Evolutionary conservation across 1,140 invertebrate species (phyloP).

Genomic region (Drosophila trapezifrons): DNA sequence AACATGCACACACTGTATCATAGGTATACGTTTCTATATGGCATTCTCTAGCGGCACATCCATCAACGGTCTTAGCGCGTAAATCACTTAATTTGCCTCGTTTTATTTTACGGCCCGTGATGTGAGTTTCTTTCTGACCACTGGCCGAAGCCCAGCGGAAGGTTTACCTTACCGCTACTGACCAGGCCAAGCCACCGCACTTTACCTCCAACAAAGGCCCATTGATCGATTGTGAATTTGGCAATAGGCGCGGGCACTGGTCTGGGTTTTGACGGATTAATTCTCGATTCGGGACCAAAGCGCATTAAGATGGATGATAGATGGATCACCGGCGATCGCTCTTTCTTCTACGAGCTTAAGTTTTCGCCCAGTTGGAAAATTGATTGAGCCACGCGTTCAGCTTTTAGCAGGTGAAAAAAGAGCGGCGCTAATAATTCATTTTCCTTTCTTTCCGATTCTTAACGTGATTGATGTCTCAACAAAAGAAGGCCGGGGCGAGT

Average conservation of each 20-base stretch:
- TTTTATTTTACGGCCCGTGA: conserved; percentile 10
- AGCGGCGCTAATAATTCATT: conserved; percentile 64
- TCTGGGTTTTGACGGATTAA: conserved; percentile 74
- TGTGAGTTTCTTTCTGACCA: conserved; percentile 25
- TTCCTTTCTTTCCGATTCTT: conserved; percentile 21
- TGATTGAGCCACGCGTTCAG: conserved; percentile 73
- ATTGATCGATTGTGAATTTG: conserved; percentile 81
- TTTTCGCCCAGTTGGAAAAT: conserved; percentile 68
- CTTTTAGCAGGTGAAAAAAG: conserved; percentile 46
- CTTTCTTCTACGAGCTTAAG: conserved; percentile 69
- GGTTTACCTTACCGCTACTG: conserved; percentile 36
- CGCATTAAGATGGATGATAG: conserved; percentile 77
- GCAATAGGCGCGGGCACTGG: conserved; percentile 48
- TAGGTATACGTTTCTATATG: conserved; percentile 27
- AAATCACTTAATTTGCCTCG: conserved; percentile 63
- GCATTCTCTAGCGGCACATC: conserved; percentile 62
- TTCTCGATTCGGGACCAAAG: conserved; percentile 74
- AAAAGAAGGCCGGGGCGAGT: conserved; percentile 34
- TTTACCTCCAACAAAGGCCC: conserved; percentile 48
- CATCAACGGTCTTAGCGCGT: conserved; percentile 66
- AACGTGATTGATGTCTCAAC: conserved; percentile 69
- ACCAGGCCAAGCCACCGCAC: conserved; percentile 37
- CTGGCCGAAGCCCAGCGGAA: conserved; percentile 22
- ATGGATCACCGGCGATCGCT: conserved; percentile 69
- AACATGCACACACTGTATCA: conserved; percentile 28